phyloP scores from a whole-genome alignment of 2,113 vertebrate species.

The Colaptes auratus region DNA sequence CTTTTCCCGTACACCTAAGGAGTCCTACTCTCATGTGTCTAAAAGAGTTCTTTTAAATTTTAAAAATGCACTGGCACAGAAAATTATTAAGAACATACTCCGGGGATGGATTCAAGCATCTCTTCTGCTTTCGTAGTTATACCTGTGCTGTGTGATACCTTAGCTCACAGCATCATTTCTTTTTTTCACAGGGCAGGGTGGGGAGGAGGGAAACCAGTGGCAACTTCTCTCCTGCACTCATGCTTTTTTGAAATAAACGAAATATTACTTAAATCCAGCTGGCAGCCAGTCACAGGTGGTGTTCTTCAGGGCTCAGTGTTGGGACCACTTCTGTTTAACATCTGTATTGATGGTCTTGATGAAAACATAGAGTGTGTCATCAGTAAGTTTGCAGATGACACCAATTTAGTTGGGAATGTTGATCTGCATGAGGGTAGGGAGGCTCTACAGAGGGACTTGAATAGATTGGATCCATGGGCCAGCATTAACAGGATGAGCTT shows the following conservation, averaged over 20 bases:
- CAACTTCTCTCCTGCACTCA: not conserved
- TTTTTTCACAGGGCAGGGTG: not conserved
- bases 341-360: too few relatives aligned
- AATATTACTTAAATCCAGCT: not conserved
- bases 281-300: too few relatives aligned
- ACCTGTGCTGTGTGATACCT: fast-evolving
- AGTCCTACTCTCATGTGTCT: fast-evolving
- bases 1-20: not conserved
- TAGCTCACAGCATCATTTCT: not conserved
- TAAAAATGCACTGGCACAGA: not conserved
- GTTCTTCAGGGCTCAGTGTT: too few relatives aligned
- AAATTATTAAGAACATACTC: not conserved
- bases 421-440: too few relatives aligned
- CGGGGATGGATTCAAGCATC: not conserved
- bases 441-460: too few relatives aligned
- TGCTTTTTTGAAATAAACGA: not conserved
- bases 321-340: too few relatives aligned
- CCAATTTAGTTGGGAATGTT: too few relatives aligned
- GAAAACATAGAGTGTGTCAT: too few relatives aligned
- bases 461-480: too few relatives aligned
- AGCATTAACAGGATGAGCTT: too few relatives aligned
- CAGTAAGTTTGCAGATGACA: too few relatives aligned
- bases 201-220: too few relatives aligned
- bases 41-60: not conserved
- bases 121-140: not conserved